Evolutionary conservation across 2,888 invertebrate species (phyloP), one percentile per base, ranked within the genome.

Genomic region (Chromoteleia sp.): DNA sequence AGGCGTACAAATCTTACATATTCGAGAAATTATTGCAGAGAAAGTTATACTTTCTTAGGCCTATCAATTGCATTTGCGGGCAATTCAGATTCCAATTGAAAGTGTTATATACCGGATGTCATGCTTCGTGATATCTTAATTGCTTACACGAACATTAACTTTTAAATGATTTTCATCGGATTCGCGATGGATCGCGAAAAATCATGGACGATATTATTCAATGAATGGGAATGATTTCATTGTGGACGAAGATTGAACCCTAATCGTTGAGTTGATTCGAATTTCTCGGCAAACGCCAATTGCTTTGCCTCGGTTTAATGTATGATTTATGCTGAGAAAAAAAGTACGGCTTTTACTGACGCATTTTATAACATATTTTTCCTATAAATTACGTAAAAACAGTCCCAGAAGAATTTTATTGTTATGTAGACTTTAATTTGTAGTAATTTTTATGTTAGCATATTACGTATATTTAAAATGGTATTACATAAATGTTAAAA

Each of bases 41-140:
- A 78, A 78, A 78, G 78, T 78, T 71, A 65, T 41, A 78, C 78
- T 78, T 78, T 78, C 78, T 78, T 78, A 71, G 71, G 65, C 65
- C 61, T 71, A 78, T 78, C 78, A 78, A 78, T 78, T 71, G 71
- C 78, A 65, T 65, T 71, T 61, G 54, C 65, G 15, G 30, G 71
- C 78, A 78, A 78, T 71, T 36, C 65, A 67, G 67, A 79, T 79
- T 79, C 73, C 78, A 79, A 79, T 79, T 79, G 73, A 79, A 79
- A 71, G 78, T 79, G 78, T 79, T 79, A 79, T 79, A 58, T 43
- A 79, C 78, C 78, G 73, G 78, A 79, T 67, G 78, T 67, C 78
- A 79, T 79, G 73, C 78, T 73, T 54, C 78, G 17, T 79, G 78
- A 79, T 79, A 79, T 45, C 78, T 79, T 79, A 79, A 79, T 79